Evolutionary conservation across 2,113 vertebrate genomes (phyloP), one percentile per base, ranked within the genome.

Genomic region (Hippoglossus stenolepis): DNA sequence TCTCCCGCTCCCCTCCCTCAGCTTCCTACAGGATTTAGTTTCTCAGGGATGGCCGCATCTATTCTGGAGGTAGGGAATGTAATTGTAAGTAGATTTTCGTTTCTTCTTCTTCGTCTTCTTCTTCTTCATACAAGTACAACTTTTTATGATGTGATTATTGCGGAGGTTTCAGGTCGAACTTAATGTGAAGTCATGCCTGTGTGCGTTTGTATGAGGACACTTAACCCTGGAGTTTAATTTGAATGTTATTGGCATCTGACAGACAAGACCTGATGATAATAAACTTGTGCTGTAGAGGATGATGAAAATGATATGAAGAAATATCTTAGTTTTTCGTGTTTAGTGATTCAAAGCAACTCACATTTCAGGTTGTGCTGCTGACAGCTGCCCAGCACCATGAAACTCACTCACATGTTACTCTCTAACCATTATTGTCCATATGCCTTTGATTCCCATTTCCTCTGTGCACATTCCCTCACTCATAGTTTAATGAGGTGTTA

Each of bases 41-140:
- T 93, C 95, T 95, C 94, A 95, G 95, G 93, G 93, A 96, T 95
- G 95, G 94, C 94, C 89, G 94, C 94, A 92, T 95, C 94, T 87
- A 93, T 94, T 93, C 91, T 95, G 86, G 94, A 95, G 95, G 95
- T 94, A 95, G 84, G 93, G 80, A 94, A 91, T 85, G 74, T 88
- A 40, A 85, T 90, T 91, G 90, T 91, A 93, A 91, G 89, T 91
- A 87, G n/a, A 70, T 21, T 73, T 70, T 43, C 28, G 5, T 77
- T 7, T 63, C 11, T 78, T 68, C 6, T 80, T 59, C 28, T 45
- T 31, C 8, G 58, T 60, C 13, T 54, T 24, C 7, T 31, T 69
- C 35, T 49, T 35, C 8, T 47, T 18, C 1, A 47, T 18, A 47
- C 11, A 58, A 62, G 18, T 2, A 21, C 0, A 54, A 64, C 64